A percentile compares a stretch with the other conserved stretches of the same genome.
Conservation (phyloP, 2,113 vertebrate species). For the Labeo catla region DNA sequence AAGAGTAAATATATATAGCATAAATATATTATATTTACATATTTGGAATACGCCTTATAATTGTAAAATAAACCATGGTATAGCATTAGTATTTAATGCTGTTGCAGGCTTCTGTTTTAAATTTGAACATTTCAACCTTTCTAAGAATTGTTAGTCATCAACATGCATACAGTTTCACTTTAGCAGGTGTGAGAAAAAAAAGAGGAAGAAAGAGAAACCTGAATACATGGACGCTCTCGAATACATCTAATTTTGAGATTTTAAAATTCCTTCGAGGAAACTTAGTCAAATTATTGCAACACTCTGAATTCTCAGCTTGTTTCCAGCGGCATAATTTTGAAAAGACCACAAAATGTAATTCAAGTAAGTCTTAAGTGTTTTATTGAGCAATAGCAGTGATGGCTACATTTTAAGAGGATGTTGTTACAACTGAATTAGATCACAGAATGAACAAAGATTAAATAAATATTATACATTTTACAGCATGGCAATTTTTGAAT, state of each 20-base stretch:
- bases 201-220: conserved; percentile 3
- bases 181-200: neutral
- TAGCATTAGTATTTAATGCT: too few relatives aligned
- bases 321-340: neutral
- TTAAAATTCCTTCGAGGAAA: neutral
- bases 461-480: neutral
- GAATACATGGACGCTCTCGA: neutral
- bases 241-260: neutral
- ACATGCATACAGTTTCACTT: neutral
- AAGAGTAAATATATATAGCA: too few relatives aligned
- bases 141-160: neutral
- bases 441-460: neutral
- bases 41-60: too few relatives aligned
- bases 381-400: neutral
- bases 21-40: too few relatives aligned
- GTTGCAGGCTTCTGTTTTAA: neutral
- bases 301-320: neutral
- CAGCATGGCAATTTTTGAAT: neutral
- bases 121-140: neutral
- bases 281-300: conserved; percentile 2
- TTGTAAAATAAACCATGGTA: too few relatives aligned
- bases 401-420: neutral
- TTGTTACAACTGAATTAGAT: neutral
- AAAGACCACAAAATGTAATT: neutral
- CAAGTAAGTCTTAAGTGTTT: neutral